Percentiles rank a stretch among this genome's conserved stretches.
Conservation (phyloP, 1,140 invertebrate genomes). For the Oryctes rhinoceros region DNA sequence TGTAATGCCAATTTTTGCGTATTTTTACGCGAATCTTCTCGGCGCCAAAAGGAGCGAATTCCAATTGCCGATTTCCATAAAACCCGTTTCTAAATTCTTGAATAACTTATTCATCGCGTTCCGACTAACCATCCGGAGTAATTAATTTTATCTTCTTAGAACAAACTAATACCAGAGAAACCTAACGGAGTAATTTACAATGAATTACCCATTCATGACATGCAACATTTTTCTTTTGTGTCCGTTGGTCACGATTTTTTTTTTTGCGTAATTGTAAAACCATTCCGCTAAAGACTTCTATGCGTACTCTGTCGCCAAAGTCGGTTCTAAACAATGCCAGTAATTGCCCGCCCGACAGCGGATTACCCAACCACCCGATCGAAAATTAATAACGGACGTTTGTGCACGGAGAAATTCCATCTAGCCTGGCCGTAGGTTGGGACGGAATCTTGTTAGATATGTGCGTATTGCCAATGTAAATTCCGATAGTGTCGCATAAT, state of each 20-base stretch:
- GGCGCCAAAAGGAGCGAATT: no score
- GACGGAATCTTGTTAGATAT: neutral
- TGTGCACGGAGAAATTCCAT: neutral
- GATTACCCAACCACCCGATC: neutral
- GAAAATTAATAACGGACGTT: neutral
- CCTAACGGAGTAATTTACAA: no score
- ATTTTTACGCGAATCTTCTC: no score
- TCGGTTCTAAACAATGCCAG: neutral
- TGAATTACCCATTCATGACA: neutral
- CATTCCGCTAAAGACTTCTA: neutral
- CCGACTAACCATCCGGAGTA: no score
- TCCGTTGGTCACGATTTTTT: neutral
- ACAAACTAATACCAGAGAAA: no score
- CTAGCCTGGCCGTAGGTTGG: neutral
- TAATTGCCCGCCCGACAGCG: neutral
- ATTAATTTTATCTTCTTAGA: no score
- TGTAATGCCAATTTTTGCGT: no score
- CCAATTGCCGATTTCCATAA: no score
- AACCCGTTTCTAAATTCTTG: no score
- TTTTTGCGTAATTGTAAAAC: neutral
- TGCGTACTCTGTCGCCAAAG: neutral
- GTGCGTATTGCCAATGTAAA: neutral
- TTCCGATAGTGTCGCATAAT: constrained; percentile 10
- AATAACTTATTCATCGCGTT: no score
- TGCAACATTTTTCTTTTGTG: neutral